phyloP scores from a whole-genome alignment of 64 coral and sea anemone species.

The Porites lutea region DNA sequence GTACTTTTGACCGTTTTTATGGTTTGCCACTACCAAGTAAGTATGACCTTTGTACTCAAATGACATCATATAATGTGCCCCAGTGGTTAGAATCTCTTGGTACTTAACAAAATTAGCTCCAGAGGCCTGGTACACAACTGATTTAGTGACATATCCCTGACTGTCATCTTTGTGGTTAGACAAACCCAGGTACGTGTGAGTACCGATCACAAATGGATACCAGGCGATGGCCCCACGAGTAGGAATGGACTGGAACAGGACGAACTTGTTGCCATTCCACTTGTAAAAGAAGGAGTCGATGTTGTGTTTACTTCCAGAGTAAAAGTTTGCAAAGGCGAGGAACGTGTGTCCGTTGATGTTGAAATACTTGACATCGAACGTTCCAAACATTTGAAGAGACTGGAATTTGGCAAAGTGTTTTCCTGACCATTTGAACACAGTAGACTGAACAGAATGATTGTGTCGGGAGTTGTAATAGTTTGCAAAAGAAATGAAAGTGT shows the following conservation, averaged over 20 bases:
- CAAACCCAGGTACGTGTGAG: conserved; percentile 58
- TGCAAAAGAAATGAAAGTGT: conserved; percentile 7
- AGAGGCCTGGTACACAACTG: conserved; percentile 65
- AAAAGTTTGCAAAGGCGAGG: conserved; percentile 37
- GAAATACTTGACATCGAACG: conserved; percentile 16
- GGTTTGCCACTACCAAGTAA: conserved; percentile 53
- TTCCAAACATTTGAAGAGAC: conserved; percentile 19
- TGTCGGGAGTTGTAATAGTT: background rate
- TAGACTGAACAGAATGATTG: conserved; percentile 1
- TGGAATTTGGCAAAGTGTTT: conserved; percentile 33
- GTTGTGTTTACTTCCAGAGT: conserved; percentile 32
- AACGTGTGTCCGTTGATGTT: conserved; percentile 66
- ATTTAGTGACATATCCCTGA: conserved; percentile 1
- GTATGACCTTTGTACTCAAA: conserved; percentile 72
- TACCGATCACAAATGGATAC: conserved; percentile 50
- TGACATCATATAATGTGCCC: conserved; percentile 32
- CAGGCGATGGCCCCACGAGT: conserved; percentile 39
- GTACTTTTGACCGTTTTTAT: conserved; percentile 30
- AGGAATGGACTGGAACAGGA: conserved; percentile 52
- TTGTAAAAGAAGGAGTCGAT: conserved; percentile 46
- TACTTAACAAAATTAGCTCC: conserved; percentile 60
- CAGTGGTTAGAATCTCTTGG: conserved; percentile 51
- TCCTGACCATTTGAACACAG: conserved; percentile 25
- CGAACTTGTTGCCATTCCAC: conserved; percentile 36
- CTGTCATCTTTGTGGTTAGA: background rate